Base-by-base conservation (phyloP, 2,888 invertebrate genomes). In the Balanococcus diminutus region DNA sequence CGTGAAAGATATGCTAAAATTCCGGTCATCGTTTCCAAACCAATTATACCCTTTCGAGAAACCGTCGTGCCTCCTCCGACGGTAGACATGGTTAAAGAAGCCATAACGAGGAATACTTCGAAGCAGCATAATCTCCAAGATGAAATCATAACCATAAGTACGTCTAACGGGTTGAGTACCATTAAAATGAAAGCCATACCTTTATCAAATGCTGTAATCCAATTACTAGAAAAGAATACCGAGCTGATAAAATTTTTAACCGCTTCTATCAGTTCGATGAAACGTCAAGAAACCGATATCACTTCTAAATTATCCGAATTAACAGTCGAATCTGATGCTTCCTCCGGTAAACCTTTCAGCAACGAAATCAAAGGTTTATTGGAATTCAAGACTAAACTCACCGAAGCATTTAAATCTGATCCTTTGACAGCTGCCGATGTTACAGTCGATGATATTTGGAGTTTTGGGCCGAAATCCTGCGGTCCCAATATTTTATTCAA, bases 31-130 rank as follows among this genome's bases (percentile, higher is more conserved):
- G 96, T 96, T 0, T 99, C 99, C 0, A 94, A 95, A 89, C 99
- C 99, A 0, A 98, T 99, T 88, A 98, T 99, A 0, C 96, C 98
- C 6, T 97, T 99, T 89, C 92, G 96, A 88, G 99, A 99, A 91
- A 99, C 99, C 0, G 93, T 99, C 84, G 92, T 98, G 0, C 92
- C 93, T 19, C 94, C 94, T 22, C 96, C 95, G 0, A 95, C 93
- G 89, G 90, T 94, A 2, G 96, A 95, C 89, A 96, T 95, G 95
- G 94, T 96, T 0, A 96, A 95, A 89, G 96, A 96, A 91, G 92
- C 93, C 81, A 84, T 84, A 16, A 72, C 36, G 2, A 96, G 97
- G 86, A 36, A 86, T 31, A 28, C 86, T 22, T 28, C 82, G 2
- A 86, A 87, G 28, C 82, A 61, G 9, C 22, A 14, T 6, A 19